Base-by-base conservation (phyloP, 23 tunicate genomes). In the Styela clava region DNA sequence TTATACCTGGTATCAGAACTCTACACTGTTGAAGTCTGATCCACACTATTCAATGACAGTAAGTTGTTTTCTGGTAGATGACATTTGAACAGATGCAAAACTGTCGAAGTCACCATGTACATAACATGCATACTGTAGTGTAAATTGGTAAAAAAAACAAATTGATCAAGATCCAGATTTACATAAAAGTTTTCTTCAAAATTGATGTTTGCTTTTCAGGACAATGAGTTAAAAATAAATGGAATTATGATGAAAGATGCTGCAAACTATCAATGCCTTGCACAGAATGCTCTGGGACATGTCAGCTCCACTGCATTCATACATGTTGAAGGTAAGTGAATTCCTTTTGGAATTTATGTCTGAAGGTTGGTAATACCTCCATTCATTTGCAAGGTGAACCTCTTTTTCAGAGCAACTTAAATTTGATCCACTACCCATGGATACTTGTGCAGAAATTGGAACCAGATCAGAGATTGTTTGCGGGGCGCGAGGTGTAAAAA, bases 1-100 rank as follows among this genome's bases (percentile, higher is more conserved):
- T 30, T 52, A 78, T 61, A 28, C 69, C 0, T 91, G 97, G 97
- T 78, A 71, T 34, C 78, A 85, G 71, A 82, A 85, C 63, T 86
- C 65, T 3, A 16, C 37, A 0, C 2, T 16, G 24, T 1, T 88
- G 35, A 36, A 1, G 2, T 34, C 52, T 73, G 33, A 44, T 27
- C 23, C 37, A 19, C 2, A 67, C 22, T 67, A 18, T 29, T 0
- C 31, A 67, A 67, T 67, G 71, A 67, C 71, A 29, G 71, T 67
- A 22, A 67, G 71, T 29, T 67, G 71, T 67, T 67, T 25, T 67
- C 16, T 67, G 1, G 64, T 61, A 16, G 63, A 56, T 56, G 22
- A 5, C 56, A 44, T 5, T 44, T 44, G 56, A 44, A 44, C 56
- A 44, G 56, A 5, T 44, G 12, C 56, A 5, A 44, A 44, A 12